Base-by-base conservation (phyloP, 2,797 vertebrate species). In the Chrosomus eos region DNA sequence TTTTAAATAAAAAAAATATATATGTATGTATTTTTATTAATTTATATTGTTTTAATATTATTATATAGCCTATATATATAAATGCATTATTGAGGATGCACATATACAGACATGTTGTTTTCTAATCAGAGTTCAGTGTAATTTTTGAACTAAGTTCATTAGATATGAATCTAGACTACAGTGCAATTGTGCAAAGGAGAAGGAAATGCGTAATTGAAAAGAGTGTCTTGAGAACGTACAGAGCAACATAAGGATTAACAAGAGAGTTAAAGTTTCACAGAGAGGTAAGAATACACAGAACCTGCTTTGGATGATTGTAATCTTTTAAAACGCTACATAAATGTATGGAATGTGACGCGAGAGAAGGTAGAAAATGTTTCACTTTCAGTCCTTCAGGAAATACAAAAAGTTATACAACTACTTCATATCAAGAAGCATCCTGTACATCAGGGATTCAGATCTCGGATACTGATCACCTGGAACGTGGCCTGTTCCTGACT, bases 401-500 rank as follows among this genome's bases (percentile, higher is more conserved):
- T 9, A 23, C 28, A 33, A 33, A 26, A 43, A 28, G 10, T 14
- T 33, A 43, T 33, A 33, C 28, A 68, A 26, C 2, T 26, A 23
- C 21, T 68, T 36, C 1, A 36, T 26, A 68, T 67, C 21, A 67
- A 48, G 48, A 16, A 62, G 23, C 26, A 31, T 62, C 38, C 19
- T 45, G 36, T 23, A 48, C 74, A 11, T 36, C 11, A 18, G 74
- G 19, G 14, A 58, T 45, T 43, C 8, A 33, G 36, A n/a, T 80
- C 28, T 36, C 18, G 33, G 43, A 45, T 40, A 80, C n/a, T 68
- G 26, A 64, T 81, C 36, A 81, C 60, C 33, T 83, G 80, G 83
- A 85, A 87, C 79, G 80, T 84, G 77, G 16, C 64, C 80, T 76
- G 60, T 51, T 36, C 82, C 45, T n/a, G n/a, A n/a, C n/a, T 80